These are phyloP conservation scores for Syrrhaptes paradoxus DNA, from an alignment of 2,113 vertebrate species.

Conservation along the genomic window DNA sequence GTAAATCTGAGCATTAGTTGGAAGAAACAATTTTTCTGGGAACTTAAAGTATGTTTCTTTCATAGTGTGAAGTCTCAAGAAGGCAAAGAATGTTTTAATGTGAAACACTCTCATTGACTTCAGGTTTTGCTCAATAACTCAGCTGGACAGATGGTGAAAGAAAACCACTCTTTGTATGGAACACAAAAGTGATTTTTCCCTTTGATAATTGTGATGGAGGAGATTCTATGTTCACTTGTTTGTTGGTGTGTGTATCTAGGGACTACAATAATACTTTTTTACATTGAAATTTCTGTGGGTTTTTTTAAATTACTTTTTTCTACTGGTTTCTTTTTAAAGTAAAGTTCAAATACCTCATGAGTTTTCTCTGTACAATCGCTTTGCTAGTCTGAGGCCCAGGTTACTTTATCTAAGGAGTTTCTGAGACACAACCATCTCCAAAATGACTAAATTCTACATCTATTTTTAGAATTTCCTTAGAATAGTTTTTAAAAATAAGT, in stretches of 20 bases:
- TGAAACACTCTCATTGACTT: not conserved
- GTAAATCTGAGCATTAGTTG: not conserved
- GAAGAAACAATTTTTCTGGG: not conserved
- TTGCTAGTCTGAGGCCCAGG: not conserved
- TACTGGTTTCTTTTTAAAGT: not conserved
- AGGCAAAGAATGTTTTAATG: not conserved
- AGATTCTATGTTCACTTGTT: not conserved
- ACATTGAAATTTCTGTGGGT: not conserved
- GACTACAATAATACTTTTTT: not conserved
- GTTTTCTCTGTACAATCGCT: not conserved
- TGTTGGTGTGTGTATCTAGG: not conserved
- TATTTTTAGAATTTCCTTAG: not conserved
- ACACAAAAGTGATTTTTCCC: not conserved
- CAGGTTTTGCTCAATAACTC: not conserved
- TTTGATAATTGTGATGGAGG: not conserved
- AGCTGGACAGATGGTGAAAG: not conserved
- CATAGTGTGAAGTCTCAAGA: not conserved
- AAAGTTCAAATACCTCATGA: not conserved
- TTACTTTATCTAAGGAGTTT: not conserved
- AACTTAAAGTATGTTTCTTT: not conserved
- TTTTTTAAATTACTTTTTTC: not conserved
- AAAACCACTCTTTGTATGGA: not conserved
- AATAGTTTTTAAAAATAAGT: not conserved
- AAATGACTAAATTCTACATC: not conserved
- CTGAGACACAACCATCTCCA: not conserved